phyloP scores from a whole-genome alignment of 2,888 invertebrate species.

The Alloscopus bannaensis region DNA sequence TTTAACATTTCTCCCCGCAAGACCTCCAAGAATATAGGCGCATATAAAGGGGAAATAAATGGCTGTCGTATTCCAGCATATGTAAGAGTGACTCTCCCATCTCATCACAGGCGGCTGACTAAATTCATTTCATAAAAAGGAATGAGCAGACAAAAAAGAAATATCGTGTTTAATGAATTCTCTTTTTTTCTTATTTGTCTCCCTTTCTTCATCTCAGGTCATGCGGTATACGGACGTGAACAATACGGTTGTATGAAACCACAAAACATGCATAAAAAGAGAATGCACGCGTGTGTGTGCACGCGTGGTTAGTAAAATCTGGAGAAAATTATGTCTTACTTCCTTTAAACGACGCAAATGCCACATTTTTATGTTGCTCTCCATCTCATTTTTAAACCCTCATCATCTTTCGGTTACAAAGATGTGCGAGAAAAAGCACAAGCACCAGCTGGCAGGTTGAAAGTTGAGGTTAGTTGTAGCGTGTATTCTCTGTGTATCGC shows the following conservation, averaged over 20 bases:
- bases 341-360: conserved; percentile 39
- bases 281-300: too few species aligned
- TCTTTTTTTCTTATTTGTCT: conserved; percentile 40
- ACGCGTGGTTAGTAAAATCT: conserved; percentile 32
- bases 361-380: conserved; percentile 53
- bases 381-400: conserved; percentile 49
- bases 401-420: conserved; percentile 35
- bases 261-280: too few species aligned
- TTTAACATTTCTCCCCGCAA: too few species aligned
- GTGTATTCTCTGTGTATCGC: conserved; percentile 8
- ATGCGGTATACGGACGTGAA: not conserved
- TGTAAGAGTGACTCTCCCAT: too few species aligned
- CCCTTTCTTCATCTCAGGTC: conserved; percentile 16
- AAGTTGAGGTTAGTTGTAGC: conserved; percentile 49
- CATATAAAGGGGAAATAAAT: too few species aligned
- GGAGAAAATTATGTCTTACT: conserved; percentile 53
- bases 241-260: too few species aligned
- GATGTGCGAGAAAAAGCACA: not conserved
- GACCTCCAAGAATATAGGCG: too few species aligned
- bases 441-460: conserved; percentile 41
- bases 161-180: conserved; percentile 51
- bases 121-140: conserved; percentile 39
- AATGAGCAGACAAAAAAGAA: conserved; percentile 28
- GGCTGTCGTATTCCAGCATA: too few species aligned
- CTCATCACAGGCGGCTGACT: conserved; percentile 21